phyloP scores from a whole-genome alignment of 2,113 vertebrate genomes.

The Lophotis ruficrista region DNA sequence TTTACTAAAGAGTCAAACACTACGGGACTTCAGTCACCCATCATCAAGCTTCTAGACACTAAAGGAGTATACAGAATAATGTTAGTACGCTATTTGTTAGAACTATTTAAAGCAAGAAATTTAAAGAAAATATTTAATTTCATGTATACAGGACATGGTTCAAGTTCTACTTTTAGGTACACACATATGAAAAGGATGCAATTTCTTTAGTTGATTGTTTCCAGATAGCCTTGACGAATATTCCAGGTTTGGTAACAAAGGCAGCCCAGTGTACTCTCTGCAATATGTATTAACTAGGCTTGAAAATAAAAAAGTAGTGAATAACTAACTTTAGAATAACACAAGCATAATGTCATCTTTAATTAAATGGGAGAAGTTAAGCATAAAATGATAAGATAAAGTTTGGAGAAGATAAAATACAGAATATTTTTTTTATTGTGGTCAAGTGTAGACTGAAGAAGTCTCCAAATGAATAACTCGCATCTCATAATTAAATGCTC shows the following conservation, averaged over 20 bases:
- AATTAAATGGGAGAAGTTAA: neutral
- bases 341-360: neutral
- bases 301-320: neutral
- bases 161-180: neutral
- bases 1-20: neutral
- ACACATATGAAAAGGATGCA: neutral
- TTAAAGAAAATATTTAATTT: neutral
- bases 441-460: neutral
- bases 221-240: neutral
- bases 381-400: neutral
- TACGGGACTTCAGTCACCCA: neutral
- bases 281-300: neutral
- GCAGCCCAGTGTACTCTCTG: neutral
- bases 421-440: neutral
- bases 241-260: neutral
- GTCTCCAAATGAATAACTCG: neutral
- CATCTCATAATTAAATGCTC: neutral
- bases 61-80: neutral
- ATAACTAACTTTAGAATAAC: neutral
- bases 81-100: neutral
- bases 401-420: neutral
- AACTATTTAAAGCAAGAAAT: neutral
- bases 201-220: neutral
- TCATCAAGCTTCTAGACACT: neutral
- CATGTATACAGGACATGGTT: rapidly evolving